Percentiles rank a stretch among this genome's conserved stretches.
Evolutionary conservation across 37 sponge, comb jelly and placozoan species (phyloP).

Genomic region (Axinella damicornis): DNA sequence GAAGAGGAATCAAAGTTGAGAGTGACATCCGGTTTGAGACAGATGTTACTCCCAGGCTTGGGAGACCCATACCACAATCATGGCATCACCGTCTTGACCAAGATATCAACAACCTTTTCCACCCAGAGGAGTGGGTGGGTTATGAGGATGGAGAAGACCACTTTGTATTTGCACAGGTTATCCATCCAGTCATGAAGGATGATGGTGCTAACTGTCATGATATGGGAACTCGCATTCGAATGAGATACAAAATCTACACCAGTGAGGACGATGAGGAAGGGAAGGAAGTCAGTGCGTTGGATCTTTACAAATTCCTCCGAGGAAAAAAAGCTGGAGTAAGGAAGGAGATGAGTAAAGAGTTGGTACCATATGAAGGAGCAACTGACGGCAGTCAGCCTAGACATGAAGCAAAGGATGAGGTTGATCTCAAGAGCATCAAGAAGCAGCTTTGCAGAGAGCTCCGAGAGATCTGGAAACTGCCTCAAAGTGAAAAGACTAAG

Average conservation of each 20-base stretch:
- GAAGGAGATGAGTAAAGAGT: neutral
- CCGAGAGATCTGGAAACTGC: conserved; percentile 50
- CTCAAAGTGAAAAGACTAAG: neutral
- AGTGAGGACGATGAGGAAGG: conserved; percentile 17
- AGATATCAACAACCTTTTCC: conserved; percentile 43
- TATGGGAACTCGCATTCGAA: neutral
- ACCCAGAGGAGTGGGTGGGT: conserved; percentile 61
- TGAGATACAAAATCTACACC: conserved; percentile 14
- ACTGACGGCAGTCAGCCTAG: neutral
- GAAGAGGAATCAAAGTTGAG: neutral
- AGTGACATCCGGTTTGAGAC: neutral
- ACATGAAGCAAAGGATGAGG: neutral
- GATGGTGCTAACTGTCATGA: neutral
- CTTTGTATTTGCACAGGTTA: conserved; percentile 47
- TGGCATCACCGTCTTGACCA: conserved; percentile 46
- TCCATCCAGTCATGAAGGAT: conserved; percentile 21
- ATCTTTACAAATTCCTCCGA: conserved; percentile 48
- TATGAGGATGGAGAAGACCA: conserved; percentile 51
- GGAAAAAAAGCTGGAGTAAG: neutral
- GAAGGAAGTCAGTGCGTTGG: conserved; percentile 11
- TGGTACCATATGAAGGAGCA: neutral
- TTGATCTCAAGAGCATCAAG: neutral
- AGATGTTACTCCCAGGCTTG: conserved; percentile 11
- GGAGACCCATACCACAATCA: conserved; percentile 34
- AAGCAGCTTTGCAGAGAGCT: neutral